Evolutionary conservation across 53 echinoderm and acorn worm genomes (phyloP).

Genomic region (Antedon mediterranea): DNA sequence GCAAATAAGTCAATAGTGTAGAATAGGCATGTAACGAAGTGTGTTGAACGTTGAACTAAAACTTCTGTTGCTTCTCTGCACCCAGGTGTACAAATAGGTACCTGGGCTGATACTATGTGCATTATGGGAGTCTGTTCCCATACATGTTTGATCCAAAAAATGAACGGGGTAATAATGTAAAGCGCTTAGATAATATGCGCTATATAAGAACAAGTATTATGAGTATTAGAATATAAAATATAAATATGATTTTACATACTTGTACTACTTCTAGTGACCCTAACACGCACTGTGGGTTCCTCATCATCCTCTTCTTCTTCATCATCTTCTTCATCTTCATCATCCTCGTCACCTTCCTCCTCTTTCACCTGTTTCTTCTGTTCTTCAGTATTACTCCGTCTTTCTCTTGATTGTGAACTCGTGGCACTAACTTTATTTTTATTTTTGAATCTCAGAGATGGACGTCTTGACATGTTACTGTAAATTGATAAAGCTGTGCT

Average conservation of each 20-base stretch:
- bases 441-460: background rate
- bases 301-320: conserved; percentile 21
- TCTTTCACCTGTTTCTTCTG: conserved; percentile 7
- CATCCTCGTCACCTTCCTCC: conserved; percentile 15
- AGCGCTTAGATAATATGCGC: too few species aligned
- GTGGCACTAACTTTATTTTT: background rate
- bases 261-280: background rate
- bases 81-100: too few species aligned
- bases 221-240: too few species aligned
- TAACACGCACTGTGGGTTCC: conserved; percentile 10
- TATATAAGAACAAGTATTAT: too few species aligned
- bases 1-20: too few species aligned
- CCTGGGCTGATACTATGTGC: too few species aligned
- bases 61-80: too few species aligned
- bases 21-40: too few species aligned
- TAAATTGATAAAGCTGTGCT: background rate
- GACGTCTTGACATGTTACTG: background rate
- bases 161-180: too few species aligned
- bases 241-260: background rate
- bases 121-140: too few species aligned
- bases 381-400: conserved; percentile 2
- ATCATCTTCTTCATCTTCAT: conserved; percentile 6
- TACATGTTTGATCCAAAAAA: too few species aligned
- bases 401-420: background rate
- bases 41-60: too few species aligned